Evolutionary conservation across 2,113 vertebrate genomes (phyloP), one percentile per base, ranked within the genome.

Genomic region (Brachyhypopomus occidentalis): DNA sequence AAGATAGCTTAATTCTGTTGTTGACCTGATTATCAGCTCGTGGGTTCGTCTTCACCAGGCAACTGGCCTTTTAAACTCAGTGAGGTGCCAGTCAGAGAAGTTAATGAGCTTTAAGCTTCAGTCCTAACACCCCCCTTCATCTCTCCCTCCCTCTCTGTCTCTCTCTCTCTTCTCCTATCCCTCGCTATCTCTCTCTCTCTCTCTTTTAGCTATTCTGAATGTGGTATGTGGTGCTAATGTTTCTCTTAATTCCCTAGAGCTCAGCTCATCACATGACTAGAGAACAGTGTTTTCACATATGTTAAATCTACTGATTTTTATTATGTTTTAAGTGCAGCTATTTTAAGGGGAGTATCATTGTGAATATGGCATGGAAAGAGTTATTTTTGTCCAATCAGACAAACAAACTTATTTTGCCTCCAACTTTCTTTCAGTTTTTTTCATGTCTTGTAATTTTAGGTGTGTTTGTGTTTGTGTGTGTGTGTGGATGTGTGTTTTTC

Each of bases 91-190:
- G 85, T 66, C 83, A 92, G 89, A 87, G 89, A 93, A 84, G 86
- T 87, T 94, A 94, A 94, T 94, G 92, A 93, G 93, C 93, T 91
- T 92, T 93, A 93, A 93, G 91, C 92, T 92, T 90, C 91, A 86
- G 86, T 85, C 91, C 90, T 87, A 89, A 88, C 90, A 87, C 86
- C 82, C 45, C 69, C 86, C 36, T 70, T 85, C 27, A 86, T 66
- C 30, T 81, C 67, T 60, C 60, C 67, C 72, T 58, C 84, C 87
- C 88, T 85, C 79, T 25, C 84, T 82, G 84, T 82, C 82, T 87
- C 80, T 69, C 86, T 79, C 87, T 84, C 30, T 72, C n/a, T n/a
- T n/a, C n/a, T n/a, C n/a, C n/a, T n/a, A n/a, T n/a, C n/a, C n/a
- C n/a, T n/a, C n/a, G n/a, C n/a, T n/a, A n/a, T n/a, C n/a, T n/a